A percentile compares a stretch with the other conserved stretches of the same genome.
phyloP scores from a whole-genome alignment of 2,888 invertebrate species.

The Nebria salina region DNA sequence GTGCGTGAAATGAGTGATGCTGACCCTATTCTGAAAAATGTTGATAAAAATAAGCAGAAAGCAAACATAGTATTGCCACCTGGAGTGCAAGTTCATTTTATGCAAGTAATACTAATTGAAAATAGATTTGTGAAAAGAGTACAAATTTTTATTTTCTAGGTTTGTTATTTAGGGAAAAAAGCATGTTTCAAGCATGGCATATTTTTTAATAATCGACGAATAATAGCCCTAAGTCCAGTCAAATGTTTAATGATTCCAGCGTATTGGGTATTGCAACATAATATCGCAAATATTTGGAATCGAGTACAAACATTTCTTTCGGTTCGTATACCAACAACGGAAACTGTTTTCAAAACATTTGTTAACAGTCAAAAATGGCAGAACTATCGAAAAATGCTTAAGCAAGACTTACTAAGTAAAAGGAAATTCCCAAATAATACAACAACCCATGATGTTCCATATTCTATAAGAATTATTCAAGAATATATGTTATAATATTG shows the following conservation, averaged over 20 bases:
- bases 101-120: slow-evolving; percentile 57
- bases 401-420: slow-evolving; percentile 63
- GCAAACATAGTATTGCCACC: slow-evolving; percentile 18
- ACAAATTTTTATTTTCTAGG: background rate
- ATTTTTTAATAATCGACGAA: slow-evolving; percentile 70
- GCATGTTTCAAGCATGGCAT: slow-evolving; percentile 78
- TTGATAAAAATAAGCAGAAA: background rate
- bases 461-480: slow-evolving; percentile 67
- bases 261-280: slow-evolving; percentile 74
- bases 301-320: slow-evolving; percentile 70
- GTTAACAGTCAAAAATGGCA: slow-evolving; percentile 68
- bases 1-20: background rate
- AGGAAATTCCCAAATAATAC: slow-evolving; percentile 66
- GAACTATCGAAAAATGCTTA: slow-evolving; percentile 65
- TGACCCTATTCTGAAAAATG: background rate
- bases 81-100: slow-evolving; percentile 59
- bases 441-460: slow-evolving; percentile 71
- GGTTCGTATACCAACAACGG: slow-evolving; percentile 68
- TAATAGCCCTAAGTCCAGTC: slow-evolving; percentile 72
- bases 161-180: slow-evolving; percentile 66
- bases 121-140: too few relatives aligned
- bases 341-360: slow-evolving; percentile 68
- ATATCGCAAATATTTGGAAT: slow-evolving; percentile 73
- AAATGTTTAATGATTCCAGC: slow-evolving; percentile 76
- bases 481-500: background rate